Base-by-base conservation (phyloP, 2,113 vertebrate species). In the Apeltes quadracus region DNA sequence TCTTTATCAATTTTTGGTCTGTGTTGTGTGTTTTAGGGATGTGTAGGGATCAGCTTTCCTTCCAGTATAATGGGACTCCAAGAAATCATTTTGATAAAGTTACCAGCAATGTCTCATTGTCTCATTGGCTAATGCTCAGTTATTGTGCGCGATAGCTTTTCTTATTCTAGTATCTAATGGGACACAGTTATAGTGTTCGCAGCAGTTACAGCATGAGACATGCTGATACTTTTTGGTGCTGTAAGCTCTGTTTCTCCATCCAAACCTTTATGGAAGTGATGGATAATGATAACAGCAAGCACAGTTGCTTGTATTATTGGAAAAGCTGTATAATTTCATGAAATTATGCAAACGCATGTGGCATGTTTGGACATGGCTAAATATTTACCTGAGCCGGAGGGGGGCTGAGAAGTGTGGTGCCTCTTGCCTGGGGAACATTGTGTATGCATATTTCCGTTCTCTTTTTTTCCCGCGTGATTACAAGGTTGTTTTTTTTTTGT, bases 361-460 rank as follows among this genome's bases (percentile, higher is more conserved):
- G 78, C 88, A 55, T 88, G 88, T 90, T 90, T 83, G 71, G 76
- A 90, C 91, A 87, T 44, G 87, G 88, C 76, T 76, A 68, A 74
- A 84, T 73, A 63, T 75, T 69, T 46, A 58, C n/a, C 44, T 61
- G 34, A 44, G 72, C 41, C 18, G 50, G 5, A 13, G 44, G 44
- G 72, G 34, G 29, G 51, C 7, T 5, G 25, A 64, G 16, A 48
- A 41, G 39, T 18, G 69, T n/a, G 23, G 16, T 46, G 16, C 36
- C 74, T 62, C 61, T 83, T 0, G 84, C 90, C 90, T 66, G 67
- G 50, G 87, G 86, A 84, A 77, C 56, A 70, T 73, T 77, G n/a
- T 79, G 39, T 69, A 57, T 79, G 76, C 78, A 78, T 75, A 72
- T 88, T 78, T 77, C 43, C 81, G 29, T 63, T 75, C 69, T 51